Percentiles rank a stretch among this genome's conserved stretches.
These are phyloP conservation scores for Ceratina japonica DNA, from an alignment of 1,140 invertebrate genomes.

Conservation along the genomic window DNA sequence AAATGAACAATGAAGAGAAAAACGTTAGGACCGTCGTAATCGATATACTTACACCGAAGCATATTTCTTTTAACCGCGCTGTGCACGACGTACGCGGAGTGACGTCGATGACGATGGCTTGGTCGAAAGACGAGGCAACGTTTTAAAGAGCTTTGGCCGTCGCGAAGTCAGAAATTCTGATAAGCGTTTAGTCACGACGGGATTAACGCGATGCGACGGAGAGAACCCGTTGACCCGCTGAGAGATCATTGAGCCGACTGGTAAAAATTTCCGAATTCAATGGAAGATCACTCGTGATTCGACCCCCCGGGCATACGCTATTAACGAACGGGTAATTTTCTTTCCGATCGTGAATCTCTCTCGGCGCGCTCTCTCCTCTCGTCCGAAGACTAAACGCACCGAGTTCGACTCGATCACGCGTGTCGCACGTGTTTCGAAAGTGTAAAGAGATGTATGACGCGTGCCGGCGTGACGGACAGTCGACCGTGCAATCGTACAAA, in stretches of 20 bases:
- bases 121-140: too few relatives aligned
- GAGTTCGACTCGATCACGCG: slow-evolving; percentile 35
- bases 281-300: background rate
- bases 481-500: background rate
- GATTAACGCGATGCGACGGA: background rate
- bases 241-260: background rate
- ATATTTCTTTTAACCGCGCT: too few relatives aligned
- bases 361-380: background rate
- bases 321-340: background rate
- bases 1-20: slow-evolving; percentile 32
- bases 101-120: too few relatives aligned
- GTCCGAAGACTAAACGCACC: background rate
- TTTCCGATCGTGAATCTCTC: background rate
- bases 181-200: background rate
- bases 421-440: slow-evolving; percentile 1
- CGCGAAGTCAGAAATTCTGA: too few relatives aligned
- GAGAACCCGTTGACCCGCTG: background rate
- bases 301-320: background rate
- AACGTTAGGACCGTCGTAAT: background rate
- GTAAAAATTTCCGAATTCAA: slow-evolving; percentile 1
- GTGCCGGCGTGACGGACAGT: background rate
- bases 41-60: background rate
- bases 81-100: too few relatives aligned
- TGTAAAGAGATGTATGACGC: slow-evolving; percentile 8
- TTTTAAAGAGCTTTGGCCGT: too few relatives aligned